Percentiles rank a stretch among this genome's conserved stretches.
phyloP scores from a whole-genome alignment of 2,888 invertebrate genomes.

The Chalcosyrphus nemorum region DNA sequence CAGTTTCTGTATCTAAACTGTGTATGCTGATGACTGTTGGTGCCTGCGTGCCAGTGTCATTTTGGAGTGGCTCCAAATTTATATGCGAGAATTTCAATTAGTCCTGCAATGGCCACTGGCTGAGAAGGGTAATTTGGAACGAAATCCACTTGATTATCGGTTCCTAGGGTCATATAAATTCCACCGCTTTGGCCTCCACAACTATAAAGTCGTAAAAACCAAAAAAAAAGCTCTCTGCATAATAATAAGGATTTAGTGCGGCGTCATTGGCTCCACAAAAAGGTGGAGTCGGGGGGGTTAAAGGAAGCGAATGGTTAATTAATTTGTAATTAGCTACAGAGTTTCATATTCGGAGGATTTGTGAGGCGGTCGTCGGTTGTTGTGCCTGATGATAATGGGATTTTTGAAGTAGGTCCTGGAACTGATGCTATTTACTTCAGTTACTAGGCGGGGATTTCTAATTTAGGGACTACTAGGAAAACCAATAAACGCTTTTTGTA shows the following conservation, averaged over 20 bases:
- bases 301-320: slow-evolving; percentile 57
- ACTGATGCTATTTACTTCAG: slow-evolving; percentile 58
- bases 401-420: slow-evolving; percentile 20
- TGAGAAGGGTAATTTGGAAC: slow-evolving; percentile 39
- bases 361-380: not conserved
- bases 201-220: slow-evolving; percentile 46
- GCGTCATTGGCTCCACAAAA: not conserved
- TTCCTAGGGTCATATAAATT: slow-evolving; percentile 18
- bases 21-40: not conserved
- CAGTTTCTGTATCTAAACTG: not conserved
- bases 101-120: not conserved
- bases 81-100: slow-evolving; percentile 60
- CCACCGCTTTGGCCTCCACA: slow-evolving; percentile 19
- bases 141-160: slow-evolving; percentile 62
- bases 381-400: slow-evolving; percentile 45
- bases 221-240: slow-evolving; percentile 51
- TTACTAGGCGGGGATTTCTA: slow-evolving; percentile 34
- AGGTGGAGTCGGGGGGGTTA: slow-evolving; percentile 1
- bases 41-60: slow-evolving; percentile 47
- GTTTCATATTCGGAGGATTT: slow-evolving; percentile 62
- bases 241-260: slow-evolving; percentile 50
- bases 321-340: slow-evolving; percentile 71
- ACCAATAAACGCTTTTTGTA: slow-evolving; percentile 40
- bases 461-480: slow-evolving; percentile 40
- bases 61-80: slow-evolving; percentile 56